Conservation (phyloP, 2,888 invertebrate genomes). For the Drosophila longiperda region DNA sequence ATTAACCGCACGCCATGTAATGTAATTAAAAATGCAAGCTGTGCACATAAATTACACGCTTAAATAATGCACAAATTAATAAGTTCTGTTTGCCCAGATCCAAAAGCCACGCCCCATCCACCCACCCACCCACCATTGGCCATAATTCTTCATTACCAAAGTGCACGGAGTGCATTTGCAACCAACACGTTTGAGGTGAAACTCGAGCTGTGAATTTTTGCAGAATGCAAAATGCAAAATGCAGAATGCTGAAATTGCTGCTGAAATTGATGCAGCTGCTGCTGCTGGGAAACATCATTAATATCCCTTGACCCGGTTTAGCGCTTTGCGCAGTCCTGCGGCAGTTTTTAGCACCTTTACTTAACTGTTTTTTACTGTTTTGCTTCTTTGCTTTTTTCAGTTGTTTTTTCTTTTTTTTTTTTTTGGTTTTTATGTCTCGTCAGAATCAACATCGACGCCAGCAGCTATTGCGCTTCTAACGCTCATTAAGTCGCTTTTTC, state of each 20-base stretch:
- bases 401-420: not conserved
- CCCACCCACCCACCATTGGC: not conserved
- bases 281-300: slow-evolving; percentile 53
- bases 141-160: slow-evolving; percentile 74
- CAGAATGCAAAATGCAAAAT: slow-evolving; percentile 8
- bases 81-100: slow-evolving; percentile 61
- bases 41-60: slow-evolving; percentile 76
- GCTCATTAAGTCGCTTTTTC: slow-evolving; percentile 54
- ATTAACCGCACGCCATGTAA: slow-evolving; percentile 74
- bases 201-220: slow-evolving; percentile 3
- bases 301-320: slow-evolving; percentile 66
- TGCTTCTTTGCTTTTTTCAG: not conserved
- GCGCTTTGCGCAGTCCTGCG: slow-evolving; percentile 30
- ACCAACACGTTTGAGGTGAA: slow-evolving; percentile 43
- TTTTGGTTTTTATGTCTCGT: slow-evolving; percentile 7
- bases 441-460: slow-evolving; percentile 40
- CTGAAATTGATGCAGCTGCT: slow-evolving; percentile 37
- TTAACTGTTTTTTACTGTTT: not conserved
- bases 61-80: slow-evolving; percentile 79
- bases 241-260: slow-evolving; percentile 15
- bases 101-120: slow-evolving; percentile 2
- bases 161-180: slow-evolving; percentile 36
- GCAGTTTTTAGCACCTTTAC: slow-evolving; percentile 50
- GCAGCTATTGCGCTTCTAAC: slow-evolving; percentile 40
- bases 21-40: slow-evolving; percentile 76